Percentiles rank a stretch among this genome's conserved stretches.
These are phyloP conservation scores for Grapholita molesta DNA, from an alignment of 1,140 invertebrate species.

Conservation along the genomic window DNA sequence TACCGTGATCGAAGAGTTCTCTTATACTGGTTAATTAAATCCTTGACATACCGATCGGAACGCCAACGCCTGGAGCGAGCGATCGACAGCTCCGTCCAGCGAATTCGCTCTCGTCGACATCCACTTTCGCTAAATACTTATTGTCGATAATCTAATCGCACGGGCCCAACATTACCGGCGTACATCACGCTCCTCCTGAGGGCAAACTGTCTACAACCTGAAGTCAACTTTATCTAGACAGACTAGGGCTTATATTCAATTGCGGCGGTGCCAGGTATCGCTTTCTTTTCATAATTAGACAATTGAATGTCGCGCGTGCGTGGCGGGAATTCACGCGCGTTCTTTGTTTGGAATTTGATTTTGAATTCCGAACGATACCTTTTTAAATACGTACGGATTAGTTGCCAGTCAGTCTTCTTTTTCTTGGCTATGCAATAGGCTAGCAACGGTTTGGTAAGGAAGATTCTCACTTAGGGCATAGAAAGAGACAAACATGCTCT, in stretches of 20 bases:
- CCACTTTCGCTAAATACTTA: constrained; percentile 23
- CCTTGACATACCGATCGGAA: neutral
- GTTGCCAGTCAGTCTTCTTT: neutral
- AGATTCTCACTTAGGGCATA: no score
- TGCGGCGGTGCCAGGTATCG: neutral
- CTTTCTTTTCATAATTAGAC: constrained; percentile 25
- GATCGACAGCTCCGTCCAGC: neutral
- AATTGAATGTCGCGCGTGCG: constrained; percentile 27
- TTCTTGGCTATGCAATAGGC: neutral
- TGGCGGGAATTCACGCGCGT: constrained; percentile 19
- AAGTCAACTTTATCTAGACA: constrained; percentile 10
- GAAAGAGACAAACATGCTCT: no score
- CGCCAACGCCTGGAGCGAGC: neutral
- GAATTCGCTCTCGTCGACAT: constrained; percentile 19
- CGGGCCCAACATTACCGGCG: neutral
- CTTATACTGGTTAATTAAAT: neutral
- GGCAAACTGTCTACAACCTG: neutral
- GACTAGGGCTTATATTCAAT: neutral
- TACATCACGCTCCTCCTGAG: constrained; percentile 21
- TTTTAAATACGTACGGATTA: neutral
- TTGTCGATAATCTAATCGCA: constrained; percentile 18
- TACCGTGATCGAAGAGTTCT: neutral
- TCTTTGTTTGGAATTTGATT: constrained; percentile 19
- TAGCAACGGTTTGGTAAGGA: no score
- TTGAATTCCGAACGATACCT: constrained; percentile 8